Percentiles rank a stretch among this genome's conserved stretches.
phyloP scores from a whole-genome alignment of 92 coral and sea anemone genomes.

The Epizoanthus stellaris region DNA sequence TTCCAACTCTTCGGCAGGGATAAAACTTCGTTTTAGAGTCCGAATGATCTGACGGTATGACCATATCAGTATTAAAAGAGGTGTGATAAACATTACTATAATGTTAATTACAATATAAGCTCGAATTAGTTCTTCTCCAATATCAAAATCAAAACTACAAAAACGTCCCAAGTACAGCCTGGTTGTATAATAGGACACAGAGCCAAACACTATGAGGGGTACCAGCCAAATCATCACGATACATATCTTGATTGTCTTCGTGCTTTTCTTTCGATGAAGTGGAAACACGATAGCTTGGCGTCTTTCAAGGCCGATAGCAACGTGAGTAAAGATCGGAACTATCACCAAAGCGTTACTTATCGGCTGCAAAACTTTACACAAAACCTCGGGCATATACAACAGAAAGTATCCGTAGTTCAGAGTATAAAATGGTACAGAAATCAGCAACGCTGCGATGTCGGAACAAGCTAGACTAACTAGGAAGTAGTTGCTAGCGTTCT shows the following conservation, averaged over 20 bases:
- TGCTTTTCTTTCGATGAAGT: neutral
- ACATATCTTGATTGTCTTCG: neutral
- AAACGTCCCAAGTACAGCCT: too few relatives aligned
- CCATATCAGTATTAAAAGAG: neutral
- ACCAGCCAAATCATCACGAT: too few relatives aligned
- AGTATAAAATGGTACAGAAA: neutral
- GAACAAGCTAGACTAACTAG: neutral
- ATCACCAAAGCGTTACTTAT: neutral
- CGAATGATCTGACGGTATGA: neutral
- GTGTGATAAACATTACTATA: neutral
- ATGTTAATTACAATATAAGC: neutral
- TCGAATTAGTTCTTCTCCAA: neutral
- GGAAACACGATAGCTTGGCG: constrained; percentile 15
- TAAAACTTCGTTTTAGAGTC: neutral
- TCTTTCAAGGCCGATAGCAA: constrained; percentile 13
- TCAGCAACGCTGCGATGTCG: constrained; percentile 6
- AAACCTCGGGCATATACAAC: neutral
- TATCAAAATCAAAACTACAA: too few relatives aligned
- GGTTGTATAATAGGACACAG: neutral
- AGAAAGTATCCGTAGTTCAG: neutral
- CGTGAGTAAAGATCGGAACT: neutral
- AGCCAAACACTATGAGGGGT: too few relatives aligned
- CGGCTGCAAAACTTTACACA: neutral
- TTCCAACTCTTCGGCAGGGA: neutral
- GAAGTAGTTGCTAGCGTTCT: constrained; percentile 2